phyloP scores from a whole-genome alignment of 2,888 invertebrate species.

The Pristionchus arcanus region DNA sequence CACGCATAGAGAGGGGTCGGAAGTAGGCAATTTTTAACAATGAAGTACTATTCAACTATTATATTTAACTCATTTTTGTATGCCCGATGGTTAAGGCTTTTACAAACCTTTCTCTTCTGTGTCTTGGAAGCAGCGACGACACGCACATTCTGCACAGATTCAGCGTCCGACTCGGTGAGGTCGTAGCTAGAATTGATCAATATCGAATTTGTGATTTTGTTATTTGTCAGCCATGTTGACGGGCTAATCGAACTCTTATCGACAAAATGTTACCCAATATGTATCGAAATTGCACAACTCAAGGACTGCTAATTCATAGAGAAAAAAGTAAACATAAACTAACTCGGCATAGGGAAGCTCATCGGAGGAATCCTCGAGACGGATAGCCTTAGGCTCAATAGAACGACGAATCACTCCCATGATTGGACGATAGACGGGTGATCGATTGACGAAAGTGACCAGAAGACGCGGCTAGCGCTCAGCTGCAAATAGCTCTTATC shows the following conservation, averaged over 20 bases:
- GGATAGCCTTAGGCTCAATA: conserved; percentile 62
- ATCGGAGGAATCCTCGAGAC: conserved; percentile 66
- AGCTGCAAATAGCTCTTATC: conserved; percentile 50
- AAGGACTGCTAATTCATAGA: neutral
- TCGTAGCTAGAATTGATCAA: conserved; percentile 63
- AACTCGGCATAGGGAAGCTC: conserved; percentile 73
- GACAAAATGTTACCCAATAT: neutral
- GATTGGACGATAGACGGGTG: conserved; percentile 14
- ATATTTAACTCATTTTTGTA: too few relatives aligned
- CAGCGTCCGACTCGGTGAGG: conserved; percentile 60
- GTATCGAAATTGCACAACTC: neutral
- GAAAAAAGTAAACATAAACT: neutral
- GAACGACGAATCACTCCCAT: conserved; percentile 67
- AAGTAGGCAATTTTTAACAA: too few relatives aligned
- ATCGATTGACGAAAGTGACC: conserved; percentile 33
- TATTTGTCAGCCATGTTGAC: neutral
- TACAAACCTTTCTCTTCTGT: conserved; percentile 51
- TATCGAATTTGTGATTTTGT: too few relatives aligned
- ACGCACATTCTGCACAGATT: conserved; percentile 31
- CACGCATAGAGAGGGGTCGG: too few relatives aligned
- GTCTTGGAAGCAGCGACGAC: conserved; percentile 48
- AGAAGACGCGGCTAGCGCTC: conserved; percentile 21
- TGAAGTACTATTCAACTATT: too few relatives aligned
- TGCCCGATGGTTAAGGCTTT: neutral
- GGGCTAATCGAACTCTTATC: neutral